Evolutionary conservation across 92 coral and sea anemone species (phyloP), one percentile per base, ranked within the genome.

Genomic region (Zoanthus sansibaricus): DNA sequence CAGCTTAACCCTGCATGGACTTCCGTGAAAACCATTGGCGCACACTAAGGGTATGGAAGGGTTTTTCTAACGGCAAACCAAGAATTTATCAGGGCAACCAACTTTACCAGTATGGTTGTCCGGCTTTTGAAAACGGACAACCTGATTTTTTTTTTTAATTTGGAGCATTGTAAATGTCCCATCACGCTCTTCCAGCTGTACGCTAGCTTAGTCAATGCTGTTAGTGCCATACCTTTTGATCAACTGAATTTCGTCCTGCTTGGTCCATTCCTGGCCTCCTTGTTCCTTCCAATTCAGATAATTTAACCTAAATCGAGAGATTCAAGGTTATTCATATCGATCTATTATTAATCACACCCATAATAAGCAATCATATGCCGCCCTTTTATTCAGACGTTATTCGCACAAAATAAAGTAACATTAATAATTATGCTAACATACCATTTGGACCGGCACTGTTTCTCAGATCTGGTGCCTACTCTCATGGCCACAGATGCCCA

Each of bases 361-460:
- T 7, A 62, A 62, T 62, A 7, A 16, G 5, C 25, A 62, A 62
- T 9, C 15, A 9, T 2, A 52, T 52, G 58, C 15, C 15, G 7
- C 11, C 58, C 58, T 1, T 52, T 52, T 52, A 52, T 37, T 37
- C 42, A 37, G 42, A 3, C 7, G 55, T 49, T 11, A 49, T 4
- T 67, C 9, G 21, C 7, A 20, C 37, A 20, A 20, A 13, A 32
- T 17, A 32, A 71, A 9, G 51, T n/a, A 47, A n/a, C 37, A 25
- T 25, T 25, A 25, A 25, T 64, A 72, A 16, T 12, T 44, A 55
- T 2, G 5, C 18, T 79, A 33, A 31, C 84, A 87, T 85, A 96
- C 98, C 99, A 97, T 92, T 97, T 97, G 11, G 99, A 97, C n/a
- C 99, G 89, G 71, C 99, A 97, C 82, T 97, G 99, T 84, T 97